These are phyloP conservation scores for Heliconius charithonia DNA, from an alignment of 2,888 invertebrate species.

Conservation along the genomic window DNA sequence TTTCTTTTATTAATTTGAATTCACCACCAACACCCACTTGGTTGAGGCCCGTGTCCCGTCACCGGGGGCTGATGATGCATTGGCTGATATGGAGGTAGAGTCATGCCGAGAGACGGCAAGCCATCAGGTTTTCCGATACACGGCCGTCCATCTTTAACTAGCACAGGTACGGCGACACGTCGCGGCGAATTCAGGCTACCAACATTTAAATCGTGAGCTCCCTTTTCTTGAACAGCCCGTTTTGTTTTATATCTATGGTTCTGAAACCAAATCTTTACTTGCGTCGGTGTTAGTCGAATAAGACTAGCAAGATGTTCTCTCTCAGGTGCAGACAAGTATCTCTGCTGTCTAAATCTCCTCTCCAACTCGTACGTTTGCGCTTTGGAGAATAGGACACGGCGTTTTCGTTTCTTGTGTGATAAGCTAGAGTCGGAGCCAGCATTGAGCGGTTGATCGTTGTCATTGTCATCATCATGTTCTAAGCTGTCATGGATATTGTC, in stretches of 20 bases:
- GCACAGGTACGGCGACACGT: slow-evolving; percentile 96
- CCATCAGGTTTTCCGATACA: slow-evolving; percentile 87
- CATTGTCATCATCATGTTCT: slow-evolving; percentile 85
- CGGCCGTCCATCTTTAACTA: slow-evolving; percentile 97
- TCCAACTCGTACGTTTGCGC: slow-evolving; percentile 98
- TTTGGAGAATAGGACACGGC: slow-evolving; percentile 98
- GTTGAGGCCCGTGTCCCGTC: slow-evolving; percentile 68
- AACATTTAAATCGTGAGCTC: slow-evolving; percentile 86
- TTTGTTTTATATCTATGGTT: slow-evolving; percentile 99
- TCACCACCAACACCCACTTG: slow-evolving; percentile 84
- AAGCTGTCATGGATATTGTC: slow-evolving; percentile 84
- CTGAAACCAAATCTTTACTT: slow-evolving; percentile 99
- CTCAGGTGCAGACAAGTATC: slow-evolving; percentile 98
- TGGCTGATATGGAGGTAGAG: slow-evolving; percentile 78
- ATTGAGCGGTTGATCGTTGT: slow-evolving; percentile 71
- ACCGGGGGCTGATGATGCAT: slow-evolving; percentile 75
- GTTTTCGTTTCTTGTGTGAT: slow-evolving; percentile 94
- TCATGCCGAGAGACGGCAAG: slow-evolving; percentile 75
- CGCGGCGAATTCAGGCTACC: slow-evolving; percentile 92
- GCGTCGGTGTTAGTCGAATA: slow-evolving; percentile 97
- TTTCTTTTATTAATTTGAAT: slow-evolving; percentile 39
- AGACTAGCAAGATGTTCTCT: slow-evolving; percentile 97
- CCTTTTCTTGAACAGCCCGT: slow-evolving; percentile 97
- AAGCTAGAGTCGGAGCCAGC: slow-evolving; percentile 74
- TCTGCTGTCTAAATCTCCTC: slow-evolving; percentile 96